phyloP scores from a whole-genome alignment of 2,797 vertebrate species.

The Lepidocolaptes lacrymiger region DNA sequence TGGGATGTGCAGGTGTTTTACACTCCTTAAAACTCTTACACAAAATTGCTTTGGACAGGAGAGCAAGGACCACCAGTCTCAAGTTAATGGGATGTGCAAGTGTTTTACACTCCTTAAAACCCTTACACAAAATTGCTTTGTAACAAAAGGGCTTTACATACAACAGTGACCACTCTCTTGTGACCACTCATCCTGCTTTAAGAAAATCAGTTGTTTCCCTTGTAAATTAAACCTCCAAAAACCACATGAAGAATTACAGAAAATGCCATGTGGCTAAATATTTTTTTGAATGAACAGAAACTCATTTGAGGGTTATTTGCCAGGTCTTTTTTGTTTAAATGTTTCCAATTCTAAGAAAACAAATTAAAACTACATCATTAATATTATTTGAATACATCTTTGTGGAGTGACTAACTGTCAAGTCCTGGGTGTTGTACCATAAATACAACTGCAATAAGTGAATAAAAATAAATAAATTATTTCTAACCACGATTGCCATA shows the following conservation, averaged over 20 bases:
- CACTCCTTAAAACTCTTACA: neutral
- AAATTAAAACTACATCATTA: neutral
- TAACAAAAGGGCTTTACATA: neutral
- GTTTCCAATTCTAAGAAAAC: neutral
- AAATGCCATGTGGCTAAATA: accelerated
- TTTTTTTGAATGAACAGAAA: neutral
- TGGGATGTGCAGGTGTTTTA: neutral
- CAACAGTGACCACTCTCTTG: accelerated
- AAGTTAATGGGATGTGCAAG: neutral
- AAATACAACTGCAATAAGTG: neutral
- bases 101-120: neutral
- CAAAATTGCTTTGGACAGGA: neutral
- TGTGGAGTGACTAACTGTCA: neutral
- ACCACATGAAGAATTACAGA: neutral
- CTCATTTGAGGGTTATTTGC: neutral
- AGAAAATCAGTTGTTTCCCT: neutral
- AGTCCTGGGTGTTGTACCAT: neutral
- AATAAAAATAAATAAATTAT: neutral
- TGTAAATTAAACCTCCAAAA: neutral
- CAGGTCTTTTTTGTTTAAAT: neutral
- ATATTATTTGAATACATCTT: neutral
- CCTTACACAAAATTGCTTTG: neutral
- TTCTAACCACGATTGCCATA: neutral
- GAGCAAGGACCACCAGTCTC: neutral
- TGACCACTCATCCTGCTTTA: neutral